Base-by-base conservation (phyloP, 2,113 vertebrate species). In the Chinchilla lanigera region DNA sequence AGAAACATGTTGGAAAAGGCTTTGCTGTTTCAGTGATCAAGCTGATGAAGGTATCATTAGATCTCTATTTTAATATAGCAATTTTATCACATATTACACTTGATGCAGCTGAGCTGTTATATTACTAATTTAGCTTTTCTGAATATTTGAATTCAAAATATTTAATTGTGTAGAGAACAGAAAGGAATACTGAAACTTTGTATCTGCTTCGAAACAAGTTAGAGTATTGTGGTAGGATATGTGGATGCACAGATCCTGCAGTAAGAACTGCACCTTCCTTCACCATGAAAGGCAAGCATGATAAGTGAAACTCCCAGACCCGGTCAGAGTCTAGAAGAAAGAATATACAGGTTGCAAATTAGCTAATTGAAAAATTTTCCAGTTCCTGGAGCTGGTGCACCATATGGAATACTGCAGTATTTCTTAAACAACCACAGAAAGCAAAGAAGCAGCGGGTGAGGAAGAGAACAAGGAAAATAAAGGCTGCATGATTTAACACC, bases 1-100 rank as follows among this genome's bases (percentile, higher is more conserved):
- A 95, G 96, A 95, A 97, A 93, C 41, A 83, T 86, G 44, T 82
- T 95, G 26, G 47, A 58, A 85, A 95, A 82, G 60, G 19, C n/a
- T 77, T 97, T 95, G 82, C 82, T 73, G 71, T 97, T 89, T 93
- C 71, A 86, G 47, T 91, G 78, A 96, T 92, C 65, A 47, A 95
- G 73, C 93, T 93, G 95, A 97, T 96, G 86, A 97, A 93, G 44
- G 58, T 92, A 84, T 91, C 90, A 91, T 96, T 94, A 97, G 60
- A 86, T 81, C 28, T 89, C 60, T 90, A 89, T 94, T 97, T 92
- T 96, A 97, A 89, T 20, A 35, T 16, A 93, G 81, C 0, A 71
- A 69, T 95, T 97, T 97, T 13, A 41, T 52, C 93, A 86, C 81
- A 92, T 82, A 82, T 78, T 94, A 92, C 3, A 92, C 86, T 91